phyloP scores from a whole-genome alignment of 53 echinoderm and acorn worm genomes.

The Astropecten irregularis region DNA sequence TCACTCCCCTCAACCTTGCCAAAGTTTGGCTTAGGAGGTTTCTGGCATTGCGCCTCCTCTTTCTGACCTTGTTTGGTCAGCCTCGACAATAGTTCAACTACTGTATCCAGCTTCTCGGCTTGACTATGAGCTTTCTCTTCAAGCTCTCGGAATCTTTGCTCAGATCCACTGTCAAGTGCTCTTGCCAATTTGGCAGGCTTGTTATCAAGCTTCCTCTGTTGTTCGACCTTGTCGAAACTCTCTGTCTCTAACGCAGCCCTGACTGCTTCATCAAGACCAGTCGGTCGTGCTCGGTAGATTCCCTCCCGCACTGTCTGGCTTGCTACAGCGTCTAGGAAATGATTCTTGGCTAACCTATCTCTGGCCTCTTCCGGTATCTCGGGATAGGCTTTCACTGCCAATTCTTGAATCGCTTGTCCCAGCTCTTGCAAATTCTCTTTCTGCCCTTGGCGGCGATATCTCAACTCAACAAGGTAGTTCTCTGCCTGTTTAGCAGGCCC shows the following conservation, averaged over 20 bases:
- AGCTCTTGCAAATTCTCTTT: background rate
- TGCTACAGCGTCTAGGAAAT: background rate
- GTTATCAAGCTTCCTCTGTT: background rate
- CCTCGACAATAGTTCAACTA: background rate
- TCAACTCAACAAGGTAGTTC: conserved; percentile 34
- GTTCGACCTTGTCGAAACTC: background rate
- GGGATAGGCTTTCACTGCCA: conserved; percentile 15
- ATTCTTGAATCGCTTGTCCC: conserved; percentile 27
- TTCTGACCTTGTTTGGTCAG: background rate
- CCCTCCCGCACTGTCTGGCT: background rate
- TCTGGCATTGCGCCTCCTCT: background rate
- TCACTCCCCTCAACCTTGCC: background rate
- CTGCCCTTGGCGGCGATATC: background rate
- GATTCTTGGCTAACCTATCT: background rate
- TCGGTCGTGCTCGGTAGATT: background rate
- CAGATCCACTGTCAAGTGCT: background rate
- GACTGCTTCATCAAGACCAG: background rate
- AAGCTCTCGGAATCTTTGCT: background rate
- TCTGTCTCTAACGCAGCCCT: background rate
- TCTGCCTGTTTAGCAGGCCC: conserved; percentile 36
- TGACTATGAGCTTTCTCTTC: background rate
- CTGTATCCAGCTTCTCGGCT: background rate
- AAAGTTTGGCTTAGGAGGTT: background rate
- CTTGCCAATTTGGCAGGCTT: background rate
- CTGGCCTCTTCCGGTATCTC: background rate